Evolutionary conservation across 2,888 invertebrate genomes (phyloP), one percentile per base, ranked within the genome.

Genomic region (Sarcophaga caerulescens): DNA sequence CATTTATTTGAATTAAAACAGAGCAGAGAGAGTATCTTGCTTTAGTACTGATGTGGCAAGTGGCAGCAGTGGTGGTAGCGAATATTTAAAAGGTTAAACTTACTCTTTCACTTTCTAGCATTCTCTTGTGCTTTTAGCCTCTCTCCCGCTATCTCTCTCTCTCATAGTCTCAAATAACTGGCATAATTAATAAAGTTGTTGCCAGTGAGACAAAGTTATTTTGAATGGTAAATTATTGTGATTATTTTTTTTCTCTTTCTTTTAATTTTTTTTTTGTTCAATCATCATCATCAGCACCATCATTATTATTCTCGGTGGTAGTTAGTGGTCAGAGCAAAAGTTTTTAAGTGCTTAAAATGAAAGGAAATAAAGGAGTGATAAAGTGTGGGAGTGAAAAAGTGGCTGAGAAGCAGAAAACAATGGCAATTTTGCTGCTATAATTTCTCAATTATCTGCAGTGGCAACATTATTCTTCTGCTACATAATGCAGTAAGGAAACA

Each of bases 171-270:
- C 23, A 8, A 35, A 0, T 2, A 21, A 1, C 52, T 70, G n/a
- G 21, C 17, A 52, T 21, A 70, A 70, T 47, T 70, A 52, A 14
- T 45, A 63, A 70, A 70, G 62, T 79, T 65, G n/a, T 35, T 8
- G 21, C 12, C 44, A 71, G 21, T 57, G 62, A 21, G 52, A 52
- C 35, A 19, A 35, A 35, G 35, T 35, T 35, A 35, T 35, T 35
- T 35, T 35, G 35, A 35, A 35, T 35, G 35, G 35, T 35, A 35
- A 35, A 35, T 35, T 35, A 35, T 35, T 35, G 35, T 35, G 35
- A 35, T 2, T 35, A 35, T 35, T 35, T 35, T 35, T 2, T 35
- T 8, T 35, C 8, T 35, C 35, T 35, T 10, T 35, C 8, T 35
- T 35, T 35, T 4, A 25, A 25, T 4, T 25, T 25, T 25, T 25